Percentiles rank a stretch among this genome's conserved stretches.
Evolutionary conservation across 2,113 vertebrate genomes (phyloP).

Genomic region (Danio rerio): DNA sequence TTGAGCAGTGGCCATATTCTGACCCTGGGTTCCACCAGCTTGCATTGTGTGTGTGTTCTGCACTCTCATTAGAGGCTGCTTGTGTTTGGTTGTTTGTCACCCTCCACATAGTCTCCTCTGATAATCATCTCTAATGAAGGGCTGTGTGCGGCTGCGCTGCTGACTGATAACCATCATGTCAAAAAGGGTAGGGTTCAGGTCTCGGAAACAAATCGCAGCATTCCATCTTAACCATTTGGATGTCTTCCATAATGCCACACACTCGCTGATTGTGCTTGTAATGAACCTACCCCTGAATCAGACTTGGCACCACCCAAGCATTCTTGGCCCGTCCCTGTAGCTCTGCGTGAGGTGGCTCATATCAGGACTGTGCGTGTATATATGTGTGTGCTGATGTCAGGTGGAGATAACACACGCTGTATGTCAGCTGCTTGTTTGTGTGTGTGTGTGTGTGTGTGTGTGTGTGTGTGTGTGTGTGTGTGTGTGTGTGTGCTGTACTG

Average conservation of each 20-base stretch:
- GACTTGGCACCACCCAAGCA: conserved; percentile 72
- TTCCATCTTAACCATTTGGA: conserved; percentile 83
- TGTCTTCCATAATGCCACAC: conserved; percentile 82
- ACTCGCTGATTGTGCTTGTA: conserved; percentile 78
- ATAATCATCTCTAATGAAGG: conserved; percentile 84
- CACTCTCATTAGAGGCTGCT: conserved; percentile 52
- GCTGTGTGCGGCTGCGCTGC: conserved; percentile 74
- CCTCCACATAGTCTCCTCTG: conserved; percentile 68
- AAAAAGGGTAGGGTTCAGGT: conserved; percentile 76
- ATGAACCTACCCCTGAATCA: conserved; percentile 79
- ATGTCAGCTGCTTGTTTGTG: not conserved
- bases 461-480: conserved; percentile 60
- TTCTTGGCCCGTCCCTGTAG: conserved; percentile 60
- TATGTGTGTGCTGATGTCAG: conserved; percentile 72
- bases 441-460: conserved; percentile 21
- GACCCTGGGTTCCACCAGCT: too few relatives aligned
- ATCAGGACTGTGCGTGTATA: conserved; percentile 61
- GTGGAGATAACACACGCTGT: conserved; percentile 68
- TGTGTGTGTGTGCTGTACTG: conserved; percentile 22
- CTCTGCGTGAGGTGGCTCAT: conserved; percentile 32
- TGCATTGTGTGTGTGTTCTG: too few relatives aligned
- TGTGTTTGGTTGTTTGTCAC: conserved; percentile 67
- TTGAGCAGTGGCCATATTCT: too few relatives aligned
- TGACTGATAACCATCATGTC: conserved; percentile 78
- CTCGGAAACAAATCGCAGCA: conserved; percentile 79